Evolutionary conservation across 1,140 invertebrate genomes (phyloP), one percentile per base, ranked within the genome.

Genomic region (Lysiphlebus fabarum): DNA sequence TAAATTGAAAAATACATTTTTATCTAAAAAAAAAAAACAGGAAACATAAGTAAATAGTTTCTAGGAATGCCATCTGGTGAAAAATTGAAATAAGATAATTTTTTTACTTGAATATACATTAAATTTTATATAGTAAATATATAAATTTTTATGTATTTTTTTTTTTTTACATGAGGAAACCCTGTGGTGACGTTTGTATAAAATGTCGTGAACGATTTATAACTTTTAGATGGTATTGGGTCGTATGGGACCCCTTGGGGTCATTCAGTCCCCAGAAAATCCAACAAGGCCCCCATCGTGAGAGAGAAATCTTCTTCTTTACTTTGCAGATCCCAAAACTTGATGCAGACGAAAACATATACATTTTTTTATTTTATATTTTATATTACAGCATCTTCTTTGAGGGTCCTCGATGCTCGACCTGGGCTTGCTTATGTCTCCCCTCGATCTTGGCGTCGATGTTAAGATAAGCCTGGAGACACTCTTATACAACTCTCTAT

Each of bases 201-300:
- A 59, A 66, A 66, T 65, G 67, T 70, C 68, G 64, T 60, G 60
- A 58, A 59, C 65, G 58, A 72, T 72, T 72, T 70, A 71, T 70
- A 67, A 69, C 64, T 59, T 48, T 58, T 50, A 10, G 11, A 36
- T 49, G 56, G 36, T 44, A 12, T 42, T 61, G 37, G 34, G 45
- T n/a, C 53, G 17, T 26, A 26, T 26, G 17, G 10, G 47, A 48
- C 47, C 53, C 59, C 53, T 55, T 37, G 61, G 54, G 63, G 54
- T 63, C 58, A 61, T 42, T 33, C 12, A 41, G 53, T 47, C 53
- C 58, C 53, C 58, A 59, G 51, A 45, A 54, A 53, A 54, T 10
- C 58, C 41, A 53, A 50, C 53, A 55, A 33, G 14, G 53, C 53
- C 51, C 53, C 53, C 44, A 51, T 50, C 36, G 59, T 44, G 45